Percentiles rank a stretch among this genome's conserved stretches.
These are phyloP conservation scores for Melopsittacus undulatus DNA, from an alignment of 2,797 vertebrate genomes.

Conservation along the genomic window DNA sequence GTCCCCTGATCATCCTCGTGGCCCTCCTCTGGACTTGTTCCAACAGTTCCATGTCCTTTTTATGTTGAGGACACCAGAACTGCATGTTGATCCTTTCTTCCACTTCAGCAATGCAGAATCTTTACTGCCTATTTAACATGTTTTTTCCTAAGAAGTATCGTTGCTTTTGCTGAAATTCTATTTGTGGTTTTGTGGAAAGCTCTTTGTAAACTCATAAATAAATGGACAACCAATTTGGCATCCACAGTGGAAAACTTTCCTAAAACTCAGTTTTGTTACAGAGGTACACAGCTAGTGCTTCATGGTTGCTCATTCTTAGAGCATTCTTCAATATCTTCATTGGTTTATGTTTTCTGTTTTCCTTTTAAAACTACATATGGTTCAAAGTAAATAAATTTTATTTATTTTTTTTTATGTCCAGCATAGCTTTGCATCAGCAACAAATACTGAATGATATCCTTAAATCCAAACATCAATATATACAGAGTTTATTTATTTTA, in stretches of 20 bases:
- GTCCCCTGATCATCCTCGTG: no score
- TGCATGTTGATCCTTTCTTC: background rate
- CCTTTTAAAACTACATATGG: background rate
- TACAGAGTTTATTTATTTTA: background rate
- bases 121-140: background rate
- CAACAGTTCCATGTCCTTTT: no score
- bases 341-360: background rate
- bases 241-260: background rate
- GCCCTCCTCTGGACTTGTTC: no score
- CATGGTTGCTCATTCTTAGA: background rate
- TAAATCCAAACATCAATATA: background rate
- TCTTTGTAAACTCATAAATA: background rate
- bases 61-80: no score
- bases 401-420: background rate
- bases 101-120: background rate
- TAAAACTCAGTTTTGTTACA: background rate
- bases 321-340: background rate
- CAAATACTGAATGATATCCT: background rate
- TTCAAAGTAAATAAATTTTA: background rate
- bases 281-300: background rate
- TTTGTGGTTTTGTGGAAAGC: background rate
- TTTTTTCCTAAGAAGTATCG: background rate
- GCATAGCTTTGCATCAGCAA: background rate
- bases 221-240: background rate
- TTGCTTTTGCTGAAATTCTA: background rate